Evolutionary conservation across 2,888 invertebrate species (phyloP), one percentile per base, ranked within the genome.

Genomic region (Catonia carolina): DNA sequence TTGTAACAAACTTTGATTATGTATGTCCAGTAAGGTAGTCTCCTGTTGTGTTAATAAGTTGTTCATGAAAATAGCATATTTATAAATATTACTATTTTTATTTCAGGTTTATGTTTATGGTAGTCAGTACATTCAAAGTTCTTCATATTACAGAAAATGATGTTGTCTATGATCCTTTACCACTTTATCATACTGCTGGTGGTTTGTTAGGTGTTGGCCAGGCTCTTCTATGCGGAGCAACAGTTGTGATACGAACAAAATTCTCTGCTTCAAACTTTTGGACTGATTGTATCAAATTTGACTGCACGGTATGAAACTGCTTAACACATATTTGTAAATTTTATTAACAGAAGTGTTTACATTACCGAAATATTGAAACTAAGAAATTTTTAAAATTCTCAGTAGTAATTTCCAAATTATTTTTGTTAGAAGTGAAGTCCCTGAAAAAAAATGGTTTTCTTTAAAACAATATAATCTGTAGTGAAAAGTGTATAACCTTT

Each of bases 221-320:
- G 59, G 69, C 70, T 18, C 63, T 76, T 39, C 64, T 75, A 2
- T 62, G 65, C 22, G 75, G 75, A 3, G 63, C 70, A 51, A 70
- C 74, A 1, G 71, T 74, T 27, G 74, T 74, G 4, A 67, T 76
- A 12, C 66, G 74, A 20, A 67, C 69, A 58, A 71, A 71, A 59
- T 75, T 75, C 62, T 74, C 74, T 41, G 75, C 73, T 2, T 73
- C 75, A 0, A 74, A 73, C 56, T 76, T 74, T 63, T 75, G 75
- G 73, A 64, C 68, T 2, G 75, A 76, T 59, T 76, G 75, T 58
- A 66, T 73, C 57, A 69, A 71, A 57, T 72, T 75, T 62, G 71
- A 74, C 58, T 75, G 75, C 68, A 76, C 75, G 41, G 75, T 75
- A 68, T 70, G 70, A 65, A 18, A 37, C 1, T 18, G 12, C 20